A percentile compares a stretch with the other conserved stretches of the same genome.
Evolutionary conservation across 2,113 vertebrate genomes (phyloP).

Genomic region (Takifugu flavidus): DNA sequence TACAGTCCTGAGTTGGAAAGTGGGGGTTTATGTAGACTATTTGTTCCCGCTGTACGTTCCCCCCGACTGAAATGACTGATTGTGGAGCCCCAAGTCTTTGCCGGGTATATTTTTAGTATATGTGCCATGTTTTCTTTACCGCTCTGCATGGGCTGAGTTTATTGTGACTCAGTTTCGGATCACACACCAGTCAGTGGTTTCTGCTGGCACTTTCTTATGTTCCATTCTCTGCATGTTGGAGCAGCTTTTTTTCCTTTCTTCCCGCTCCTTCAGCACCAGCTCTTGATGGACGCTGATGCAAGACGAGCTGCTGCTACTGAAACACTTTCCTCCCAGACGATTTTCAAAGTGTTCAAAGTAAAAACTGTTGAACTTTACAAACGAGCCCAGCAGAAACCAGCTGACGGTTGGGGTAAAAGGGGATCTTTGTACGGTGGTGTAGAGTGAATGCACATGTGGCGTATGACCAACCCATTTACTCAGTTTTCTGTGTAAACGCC

Average conservation of each 20-base stretch:
- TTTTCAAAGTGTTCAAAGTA: no score
- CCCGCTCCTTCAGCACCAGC: slow-evolving; percentile 13
- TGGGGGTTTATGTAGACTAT: slow-evolving; percentile 22
- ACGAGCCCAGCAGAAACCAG: slow-evolving; percentile 17
- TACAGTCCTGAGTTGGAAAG: slow-evolving; percentile 6
- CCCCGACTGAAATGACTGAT: slow-evolving; percentile 43
- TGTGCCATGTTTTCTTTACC: slow-evolving; percentile 66
- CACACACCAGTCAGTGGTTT: slow-evolving; percentile 54
- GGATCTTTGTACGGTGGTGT: slow-evolving; percentile 61
- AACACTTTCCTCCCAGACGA: background rate
- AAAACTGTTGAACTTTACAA: no score
- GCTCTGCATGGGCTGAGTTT: slow-evolving; percentile 53
- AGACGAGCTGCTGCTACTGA: background rate
- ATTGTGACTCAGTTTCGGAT: slow-evolving; percentile 57
- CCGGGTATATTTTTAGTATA: slow-evolving; percentile 59
- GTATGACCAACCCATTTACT: background rate
- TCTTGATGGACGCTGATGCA: slow-evolving; percentile 19
- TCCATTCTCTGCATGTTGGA: slow-evolving; percentile 30
- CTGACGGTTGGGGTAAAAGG: slow-evolving; percentile 58
- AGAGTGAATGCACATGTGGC: slow-evolving; percentile 26
- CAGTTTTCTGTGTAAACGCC: no score
- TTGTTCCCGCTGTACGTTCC: slow-evolving; percentile 20
- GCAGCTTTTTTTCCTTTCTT: slow-evolving; percentile 12
- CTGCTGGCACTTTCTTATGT: slow-evolving; percentile 47
- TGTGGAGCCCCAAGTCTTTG: slow-evolving; percentile 48